Conservation (phyloP, 2,888 invertebrate genomes). For the Nasonovia ribisnigri region DNA sequence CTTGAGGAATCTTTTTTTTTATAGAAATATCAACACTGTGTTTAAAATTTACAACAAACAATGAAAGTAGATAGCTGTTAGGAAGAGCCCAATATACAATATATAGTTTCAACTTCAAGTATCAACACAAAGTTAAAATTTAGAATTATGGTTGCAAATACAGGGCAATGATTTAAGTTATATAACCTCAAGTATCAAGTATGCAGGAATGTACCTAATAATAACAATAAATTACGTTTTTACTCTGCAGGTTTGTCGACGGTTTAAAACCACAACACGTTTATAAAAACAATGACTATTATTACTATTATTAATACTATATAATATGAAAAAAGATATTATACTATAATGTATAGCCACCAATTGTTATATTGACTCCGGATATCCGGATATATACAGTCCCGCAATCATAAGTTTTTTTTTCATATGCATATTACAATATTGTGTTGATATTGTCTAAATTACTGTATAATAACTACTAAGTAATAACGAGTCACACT, state of each 20-base stretch:
- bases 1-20: too few relatives aligned
- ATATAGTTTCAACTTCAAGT: too few relatives aligned
- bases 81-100: too few relatives aligned
- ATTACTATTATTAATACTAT: not conserved
- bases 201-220: not conserved
- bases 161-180: not conserved
- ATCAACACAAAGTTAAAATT: too few relatives aligned
- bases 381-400: constrained; percentile 2
- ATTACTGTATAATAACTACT: constrained; percentile 25
- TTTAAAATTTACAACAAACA: too few relatives aligned
- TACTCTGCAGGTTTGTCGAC: not conserved
- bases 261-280: not conserved
- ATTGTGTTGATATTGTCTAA: constrained; percentile 2
- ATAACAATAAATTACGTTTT: not conserved
- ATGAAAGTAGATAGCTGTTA: too few relatives aligned
- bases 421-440: not conserved
- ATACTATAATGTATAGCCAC: not conserved
- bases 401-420: not conserved
- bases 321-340: not conserved
- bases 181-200: not conserved
- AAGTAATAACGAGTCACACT: not conserved
- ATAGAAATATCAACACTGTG: too few relatives aligned
- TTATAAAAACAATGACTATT: not conserved
- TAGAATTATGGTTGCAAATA: too few relatives aligned
- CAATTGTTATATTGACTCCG: constrained; percentile 12